Evolutionary conservation across 2,797 vertebrate species (phyloP), one percentile per base, ranked within the genome.

Genomic region (Gadopsis marmoratus): DNA sequence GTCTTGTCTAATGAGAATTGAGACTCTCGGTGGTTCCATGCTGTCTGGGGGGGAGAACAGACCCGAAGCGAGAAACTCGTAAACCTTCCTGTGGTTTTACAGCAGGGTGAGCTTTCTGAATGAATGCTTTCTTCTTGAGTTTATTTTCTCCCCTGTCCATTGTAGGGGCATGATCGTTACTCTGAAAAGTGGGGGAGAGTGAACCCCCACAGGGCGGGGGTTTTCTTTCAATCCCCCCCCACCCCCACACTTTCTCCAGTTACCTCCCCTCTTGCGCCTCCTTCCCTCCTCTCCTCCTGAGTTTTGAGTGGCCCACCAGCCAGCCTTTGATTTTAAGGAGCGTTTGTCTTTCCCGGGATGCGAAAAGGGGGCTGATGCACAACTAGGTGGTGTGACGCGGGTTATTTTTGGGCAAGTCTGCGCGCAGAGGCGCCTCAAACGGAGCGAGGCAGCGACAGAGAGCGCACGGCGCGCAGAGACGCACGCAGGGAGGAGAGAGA

Each of bases 341-440:
- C 93, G 93, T 96, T 97, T 96, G 96, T 96, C 93, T 96, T 95
- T 94, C 91, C 95, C 93, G 93, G 76, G 93, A 94, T 91, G 83
- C 94, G 94, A 95, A 80, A 95, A 67, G 84, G 94, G 86, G 95
- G 95, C 92, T 91, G 60, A 82, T 91, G 83, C 80, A 85, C 75
- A 71, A 84, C 83, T 78, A 89, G 81, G 91, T 81, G 93, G 94
- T 90, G 93, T 81, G 93, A 95, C 94, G 95, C 85, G 94, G 87
- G 95, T 94, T 90, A 88, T 93, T 93, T 93, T 75, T 83, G 93
- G 93, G 90, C 74, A 71, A 94, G 85, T 91, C 72, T 94, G 94
- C 92, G 94, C 87, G 95, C 93, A 82, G 63, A 92, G 87, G 90
- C 81, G 45, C 80, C 92, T 88, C 91, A 93, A 81, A 94, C 87